Evolutionary conservation across 2,113 vertebrate species (phyloP).

Genomic region (Acanthochromis polyacanthus): DNA sequence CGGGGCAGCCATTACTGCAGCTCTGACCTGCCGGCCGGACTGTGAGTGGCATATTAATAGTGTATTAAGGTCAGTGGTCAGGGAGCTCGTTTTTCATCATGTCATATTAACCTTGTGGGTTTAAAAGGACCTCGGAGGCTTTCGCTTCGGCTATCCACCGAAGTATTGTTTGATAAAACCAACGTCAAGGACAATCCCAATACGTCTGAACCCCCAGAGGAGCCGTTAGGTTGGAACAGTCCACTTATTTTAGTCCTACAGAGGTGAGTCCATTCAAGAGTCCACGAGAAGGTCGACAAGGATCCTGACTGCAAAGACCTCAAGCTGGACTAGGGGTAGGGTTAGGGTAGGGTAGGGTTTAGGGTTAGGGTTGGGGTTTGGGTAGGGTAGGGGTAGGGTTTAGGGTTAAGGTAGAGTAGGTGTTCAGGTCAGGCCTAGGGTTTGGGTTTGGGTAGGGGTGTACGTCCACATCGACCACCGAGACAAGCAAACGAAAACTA

Average conservation of each 20-base stretch:
- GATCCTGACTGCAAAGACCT: neutral
- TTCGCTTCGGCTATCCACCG: neutral
- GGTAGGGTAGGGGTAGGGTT: too few relatives aligned
- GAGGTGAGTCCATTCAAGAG: too few relatives aligned
- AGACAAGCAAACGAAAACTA: too few relatives aligned
- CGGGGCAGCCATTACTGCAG: constrained; percentile 33
- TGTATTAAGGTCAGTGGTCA: constrained; percentile 71
- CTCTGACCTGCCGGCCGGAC: constrained; percentile 42
- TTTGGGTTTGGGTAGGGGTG: too few relatives aligned
- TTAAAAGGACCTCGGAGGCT: constrained; percentile 64
- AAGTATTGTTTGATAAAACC: constrained; percentile 8
- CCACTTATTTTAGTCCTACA: neutral
- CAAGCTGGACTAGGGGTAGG: too few relatives aligned
- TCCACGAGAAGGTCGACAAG: neutral
- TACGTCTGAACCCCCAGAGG: neutral
- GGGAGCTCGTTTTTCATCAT: constrained; percentile 58
- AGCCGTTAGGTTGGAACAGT: neutral
- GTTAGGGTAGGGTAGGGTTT: too few relatives aligned
- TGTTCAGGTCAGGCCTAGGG: too few relatives aligned
- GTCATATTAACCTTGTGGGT: constrained; percentile 67
- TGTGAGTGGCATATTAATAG: constrained; percentile 65
- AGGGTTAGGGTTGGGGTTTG: neutral
- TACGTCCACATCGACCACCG: too few relatives aligned
- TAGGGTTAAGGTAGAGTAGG: too few relatives aligned
- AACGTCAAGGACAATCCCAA: constrained; percentile 18